Conservation (phyloP, 1,140 invertebrate species). For the Cyclina sinensis region DNA sequence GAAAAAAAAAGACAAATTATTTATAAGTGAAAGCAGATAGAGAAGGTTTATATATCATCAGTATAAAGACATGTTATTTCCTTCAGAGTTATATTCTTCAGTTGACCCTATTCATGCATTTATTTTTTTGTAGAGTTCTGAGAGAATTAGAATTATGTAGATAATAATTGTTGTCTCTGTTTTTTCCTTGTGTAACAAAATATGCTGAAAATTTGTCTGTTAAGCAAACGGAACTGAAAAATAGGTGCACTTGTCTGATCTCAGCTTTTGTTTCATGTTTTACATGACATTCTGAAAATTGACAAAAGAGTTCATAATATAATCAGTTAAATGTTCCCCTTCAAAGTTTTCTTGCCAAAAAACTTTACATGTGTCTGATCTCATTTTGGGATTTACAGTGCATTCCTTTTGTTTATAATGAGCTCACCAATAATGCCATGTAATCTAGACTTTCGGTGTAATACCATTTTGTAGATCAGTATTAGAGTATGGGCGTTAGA, state of each 20-base stretch:
- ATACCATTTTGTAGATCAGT: background rate
- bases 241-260: background rate
- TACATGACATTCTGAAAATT: background rate
- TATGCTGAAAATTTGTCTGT: too few relatives aligned
- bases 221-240: background rate
- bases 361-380: background rate
- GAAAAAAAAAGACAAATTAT: too few relatives aligned
- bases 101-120: too few relatives aligned
- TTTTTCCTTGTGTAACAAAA: too few relatives aligned
- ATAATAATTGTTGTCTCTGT: too few relatives aligned
- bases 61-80: too few relatives aligned
- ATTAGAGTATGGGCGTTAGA: background rate
- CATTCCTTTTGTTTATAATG: conserved; percentile 11
- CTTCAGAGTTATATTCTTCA: too few relatives aligned
- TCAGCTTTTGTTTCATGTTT: background rate
- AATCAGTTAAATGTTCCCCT: background rate
- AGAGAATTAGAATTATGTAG: too few relatives aligned
- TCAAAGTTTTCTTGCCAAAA: conserved; percentile 21
- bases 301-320: background rate
- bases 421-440: background rate
- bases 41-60: too few relatives aligned
- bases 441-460: background rate
- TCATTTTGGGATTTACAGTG: conserved; percentile 9
- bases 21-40: too few relatives aligned
- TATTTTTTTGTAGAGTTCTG: too few relatives aligned